Conservation (phyloP, 2,113 vertebrate species). For the Callaeas wilsoni region DNA sequence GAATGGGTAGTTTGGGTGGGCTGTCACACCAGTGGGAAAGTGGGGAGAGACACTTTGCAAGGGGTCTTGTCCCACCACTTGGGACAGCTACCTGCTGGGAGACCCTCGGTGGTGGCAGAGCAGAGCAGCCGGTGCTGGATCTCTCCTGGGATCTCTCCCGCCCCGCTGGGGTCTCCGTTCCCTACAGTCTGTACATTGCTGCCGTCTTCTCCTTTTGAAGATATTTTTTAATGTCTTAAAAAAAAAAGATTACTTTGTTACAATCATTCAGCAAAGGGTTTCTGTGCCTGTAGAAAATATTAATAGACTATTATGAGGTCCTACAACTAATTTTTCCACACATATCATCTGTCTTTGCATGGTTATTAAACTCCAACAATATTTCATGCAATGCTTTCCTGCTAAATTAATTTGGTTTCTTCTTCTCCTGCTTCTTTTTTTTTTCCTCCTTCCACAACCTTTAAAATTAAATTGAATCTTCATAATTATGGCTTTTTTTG, state of each 20-base stretch:
- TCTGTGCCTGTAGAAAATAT: constrained; percentile 78
- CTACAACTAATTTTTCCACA: constrained; percentile 85
- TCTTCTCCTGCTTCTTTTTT: constrained; percentile 76
- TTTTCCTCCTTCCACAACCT: constrained; percentile 77
- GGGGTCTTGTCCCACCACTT: background rate
- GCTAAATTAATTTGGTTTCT: constrained; percentile 81
- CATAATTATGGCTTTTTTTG: constrained; percentile 80
- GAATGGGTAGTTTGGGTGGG: fast-evolving
- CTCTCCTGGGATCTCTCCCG: background rate
- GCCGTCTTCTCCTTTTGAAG: constrained; percentile 71
- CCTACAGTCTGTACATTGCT: constrained; percentile 29
- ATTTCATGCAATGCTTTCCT: constrained; percentile 84
- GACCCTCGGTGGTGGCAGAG: background rate
- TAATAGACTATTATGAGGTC: constrained; percentile 85
- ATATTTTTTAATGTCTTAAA: constrained; percentile 70
- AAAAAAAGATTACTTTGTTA: constrained; percentile 74
- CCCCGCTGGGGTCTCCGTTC: background rate
- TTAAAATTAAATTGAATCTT: constrained; percentile 82
- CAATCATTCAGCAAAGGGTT: constrained; percentile 79
- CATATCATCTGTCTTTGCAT: constrained; percentile 83
- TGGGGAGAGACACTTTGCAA: background rate
- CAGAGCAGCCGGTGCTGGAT: background rate
- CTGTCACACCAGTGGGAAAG: background rate
- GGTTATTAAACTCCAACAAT: constrained; percentile 86
- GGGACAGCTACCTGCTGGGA: background rate